Base-by-base conservation (phyloP, 2,888 invertebrate genomes). In the Aphidoletes aphidimyza region DNA sequence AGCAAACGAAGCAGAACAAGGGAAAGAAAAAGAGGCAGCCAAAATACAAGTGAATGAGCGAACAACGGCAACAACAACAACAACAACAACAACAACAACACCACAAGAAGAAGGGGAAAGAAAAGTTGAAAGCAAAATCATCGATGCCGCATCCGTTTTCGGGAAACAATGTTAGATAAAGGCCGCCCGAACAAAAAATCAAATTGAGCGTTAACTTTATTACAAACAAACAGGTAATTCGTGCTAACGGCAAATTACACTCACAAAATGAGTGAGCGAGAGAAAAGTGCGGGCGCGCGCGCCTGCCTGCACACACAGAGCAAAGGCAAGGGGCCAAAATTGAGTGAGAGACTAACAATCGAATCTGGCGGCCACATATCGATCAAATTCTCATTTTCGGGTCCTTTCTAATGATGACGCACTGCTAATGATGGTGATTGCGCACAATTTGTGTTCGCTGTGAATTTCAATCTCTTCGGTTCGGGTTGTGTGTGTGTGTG, bases 161-260 rank as follows among this genome's bases (percentile, higher is more conserved):
- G 69, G 69, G 69, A 69, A 30, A 34, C 34, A 69, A 69, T 30
- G 5, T 37, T 81, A 81, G 22, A 81, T 36, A 81, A 81, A 81
- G 37, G 5, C 19, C 19, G n/a, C n/a, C n/a, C n/a, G n/a, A n/a
- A n/a, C n/a, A 37, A 37, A 22, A 81, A 81, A 81, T 81, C 81
- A 81, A 81, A 81, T 81, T 37, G 81, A 81, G 81, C 81, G 37
- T 81, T 81, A 81, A 81, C 81, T 37, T 69, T 30, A 69, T 69
- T n/a, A 81, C 37, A 81, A 81, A 81, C 37, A 81, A 37, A 81
- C 37, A 81, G 81, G 81, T 37, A 81, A 81, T 37, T 81, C 81
- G 37, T 81, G 81, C 81, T 81, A 37, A 81, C 81, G 37, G 81
- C 81, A 81, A 81, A 81, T 81, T 37, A 81, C 37, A 69, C 34